Conservation (phyloP, 2,888 invertebrate species). For the Luffia ferchaultella region DNA sequence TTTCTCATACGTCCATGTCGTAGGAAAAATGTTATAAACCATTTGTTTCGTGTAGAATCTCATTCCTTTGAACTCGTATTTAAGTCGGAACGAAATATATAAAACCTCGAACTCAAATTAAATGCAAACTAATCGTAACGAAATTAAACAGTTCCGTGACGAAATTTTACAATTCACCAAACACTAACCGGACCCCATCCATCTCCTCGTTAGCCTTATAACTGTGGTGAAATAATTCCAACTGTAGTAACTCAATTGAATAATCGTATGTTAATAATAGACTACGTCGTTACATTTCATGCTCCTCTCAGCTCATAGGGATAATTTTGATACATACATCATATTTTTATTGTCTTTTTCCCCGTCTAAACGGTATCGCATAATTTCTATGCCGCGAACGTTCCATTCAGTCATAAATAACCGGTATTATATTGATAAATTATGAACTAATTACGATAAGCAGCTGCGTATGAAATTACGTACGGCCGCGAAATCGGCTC, state of each 20-base stretch:
- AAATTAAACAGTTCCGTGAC: too few relatives aligned
- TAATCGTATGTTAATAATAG: not conserved
- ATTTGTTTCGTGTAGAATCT: too few relatives aligned
- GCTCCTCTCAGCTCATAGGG: not conserved
- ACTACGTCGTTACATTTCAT: not conserved
- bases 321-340: not conserved
- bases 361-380: too few relatives aligned
- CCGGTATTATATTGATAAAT: not conserved
- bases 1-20: too few relatives aligned
- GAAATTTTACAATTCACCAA: not conserved
- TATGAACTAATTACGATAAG: not conserved
- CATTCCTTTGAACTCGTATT: too few relatives aligned
- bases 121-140: too few relatives aligned
- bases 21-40: too few relatives aligned
- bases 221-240: not conserved
- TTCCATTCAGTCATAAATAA: too few relatives aligned
- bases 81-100: too few relatives aligned
- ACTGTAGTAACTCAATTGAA: not conserved
- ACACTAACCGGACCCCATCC: not conserved
- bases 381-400: too few relatives aligned
- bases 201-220: not conserved
- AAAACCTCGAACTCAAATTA: too few relatives aligned
- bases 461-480: not conserved
- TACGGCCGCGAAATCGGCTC: conserved; percentile 3
- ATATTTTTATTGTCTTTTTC: not conserved